phyloP scores from a whole-genome alignment of 2,797 vertebrate species.

The Acipenser transmontanus region DNA sequence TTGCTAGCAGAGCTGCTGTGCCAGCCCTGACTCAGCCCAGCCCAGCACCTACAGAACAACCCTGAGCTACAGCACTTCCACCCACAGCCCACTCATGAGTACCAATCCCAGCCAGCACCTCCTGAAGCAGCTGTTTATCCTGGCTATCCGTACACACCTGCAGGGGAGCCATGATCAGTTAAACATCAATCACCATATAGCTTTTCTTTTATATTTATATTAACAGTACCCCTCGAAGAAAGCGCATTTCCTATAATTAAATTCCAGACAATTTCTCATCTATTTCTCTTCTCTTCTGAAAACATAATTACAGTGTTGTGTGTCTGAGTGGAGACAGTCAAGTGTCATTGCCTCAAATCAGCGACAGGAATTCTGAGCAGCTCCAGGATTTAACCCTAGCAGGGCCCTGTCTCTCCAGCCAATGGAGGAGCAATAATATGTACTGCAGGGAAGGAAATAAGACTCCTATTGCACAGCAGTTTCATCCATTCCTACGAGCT shows the following conservation, averaged over 20 bases:
- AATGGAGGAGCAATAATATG: not conserved
- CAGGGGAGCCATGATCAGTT: not conserved
- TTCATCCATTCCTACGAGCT: too few relatives aligned
- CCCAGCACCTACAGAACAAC: too few relatives aligned
- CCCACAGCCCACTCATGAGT: too few relatives aligned
- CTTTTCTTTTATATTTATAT: slow-evolving; percentile 8
- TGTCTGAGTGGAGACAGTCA: slow-evolving; percentile 1
- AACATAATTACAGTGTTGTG: slow-evolving; percentile 4
- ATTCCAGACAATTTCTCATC: slow-evolving; percentile 2
- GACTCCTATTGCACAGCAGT: too few relatives aligned
- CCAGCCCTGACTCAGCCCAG: too few relatives aligned
- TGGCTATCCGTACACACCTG: not conserved
- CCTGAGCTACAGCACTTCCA: too few relatives aligned
- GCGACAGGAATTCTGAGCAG: not conserved
- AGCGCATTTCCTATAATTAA: not conserved
- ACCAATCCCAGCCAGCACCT: too few relatives aligned
- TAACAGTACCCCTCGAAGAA: not conserved
- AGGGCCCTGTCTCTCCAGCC: not conserved
- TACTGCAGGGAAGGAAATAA: too few relatives aligned
- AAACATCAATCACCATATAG: slow-evolving; percentile 2
- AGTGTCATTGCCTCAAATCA: slow-evolving; percentile 6
- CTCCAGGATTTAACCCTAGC: not conserved
- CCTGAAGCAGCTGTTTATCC: not conserved
- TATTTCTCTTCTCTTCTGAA: slow-evolving; percentile 1
- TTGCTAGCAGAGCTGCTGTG: too few relatives aligned